A percentile compares a stretch with the other conserved stretches of the same genome.
Evolutionary conservation across 2,888 invertebrate species (phyloP).

Genomic region (Stratiomys singularior): DNA sequence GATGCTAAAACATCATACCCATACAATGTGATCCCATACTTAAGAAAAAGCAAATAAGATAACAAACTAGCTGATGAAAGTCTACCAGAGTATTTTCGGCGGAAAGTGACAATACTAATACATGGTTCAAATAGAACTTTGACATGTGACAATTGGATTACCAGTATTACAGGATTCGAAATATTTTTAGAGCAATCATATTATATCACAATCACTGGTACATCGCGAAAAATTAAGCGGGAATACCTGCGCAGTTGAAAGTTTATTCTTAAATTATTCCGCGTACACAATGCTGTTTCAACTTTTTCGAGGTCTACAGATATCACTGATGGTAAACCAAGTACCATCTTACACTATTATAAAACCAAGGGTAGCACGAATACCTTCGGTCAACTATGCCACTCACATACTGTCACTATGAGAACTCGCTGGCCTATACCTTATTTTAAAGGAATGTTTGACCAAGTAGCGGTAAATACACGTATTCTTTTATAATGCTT

Average conservation of each 20-base stretch:
- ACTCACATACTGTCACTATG: background rate
- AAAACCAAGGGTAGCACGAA: background rate
- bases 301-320: too few relatives aligned
- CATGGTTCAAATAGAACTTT: background rate
- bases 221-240: too few relatives aligned
- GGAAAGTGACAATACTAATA: background rate
- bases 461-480: background rate
- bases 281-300: too few relatives aligned
- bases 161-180: too few relatives aligned
- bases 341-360: background rate
- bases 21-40: too few relatives aligned
- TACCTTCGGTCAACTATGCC: background rate
- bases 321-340: constrained; percentile 13
- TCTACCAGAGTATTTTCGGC: background rate
- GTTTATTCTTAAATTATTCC: too few relatives aligned
- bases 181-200: too few relatives aligned
- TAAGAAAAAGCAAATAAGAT: background rate
- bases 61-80: background rate
- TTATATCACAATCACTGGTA: too few relatives aligned
- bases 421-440: background rate
- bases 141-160: too few relatives aligned
- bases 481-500: background rate
- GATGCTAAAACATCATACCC: too few relatives aligned
- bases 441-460: background rate
- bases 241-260: too few relatives aligned